These are phyloP conservation scores for Tribolium madens DNA, from an alignment of 1,140 invertebrate genomes.

Conservation along the genomic window DNA sequence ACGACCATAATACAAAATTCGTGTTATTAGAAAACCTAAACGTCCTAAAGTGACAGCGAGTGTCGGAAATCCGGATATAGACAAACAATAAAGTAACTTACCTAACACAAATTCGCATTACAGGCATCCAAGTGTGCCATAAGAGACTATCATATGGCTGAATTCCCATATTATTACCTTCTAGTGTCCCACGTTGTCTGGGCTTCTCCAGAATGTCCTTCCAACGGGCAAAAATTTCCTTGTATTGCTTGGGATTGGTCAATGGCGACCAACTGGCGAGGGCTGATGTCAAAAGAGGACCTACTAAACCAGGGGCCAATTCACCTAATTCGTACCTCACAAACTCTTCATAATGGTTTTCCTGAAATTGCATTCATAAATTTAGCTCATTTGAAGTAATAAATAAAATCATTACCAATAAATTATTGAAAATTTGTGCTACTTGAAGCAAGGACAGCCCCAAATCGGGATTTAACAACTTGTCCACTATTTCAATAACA, in stretches of 20 bases:
- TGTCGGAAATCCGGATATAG: constrained; percentile 24
- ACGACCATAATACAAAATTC: constrained; percentile 21
- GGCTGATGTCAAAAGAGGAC: constrained; percentile 76
- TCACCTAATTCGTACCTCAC: constrained; percentile 73
- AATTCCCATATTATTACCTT: constrained; percentile 70
- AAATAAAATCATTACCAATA: too few species aligned
- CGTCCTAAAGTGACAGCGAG: constrained; percentile 17
- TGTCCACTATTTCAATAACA: constrained; percentile 78
- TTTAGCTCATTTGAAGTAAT: too few species aligned
- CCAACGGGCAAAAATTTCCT: constrained; percentile 81
- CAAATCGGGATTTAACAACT: constrained; percentile 71
- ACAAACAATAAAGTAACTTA: constrained; percentile 65
- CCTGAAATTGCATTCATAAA: constrained; percentile 57
- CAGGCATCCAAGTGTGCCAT: constrained; percentile 93
- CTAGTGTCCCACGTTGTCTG: constrained; percentile 63
- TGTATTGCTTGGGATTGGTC: constrained; percentile 71
- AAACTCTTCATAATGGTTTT: constrained; percentile 71
- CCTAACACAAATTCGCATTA: constrained; percentile 77
- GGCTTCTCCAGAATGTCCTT: constrained; percentile 72
- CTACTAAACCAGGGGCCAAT: constrained; percentile 75
- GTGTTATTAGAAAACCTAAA: constrained; percentile 36
- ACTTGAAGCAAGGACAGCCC: constrained; percentile 79
- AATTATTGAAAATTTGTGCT: constrained; percentile 78
- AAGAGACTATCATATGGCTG: constrained; percentile 85
- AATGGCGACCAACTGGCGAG: constrained; percentile 83